Evolutionary conservation across 2,113 vertebrate genomes (phyloP).

Genomic region (Lipophrys pholis): DNA sequence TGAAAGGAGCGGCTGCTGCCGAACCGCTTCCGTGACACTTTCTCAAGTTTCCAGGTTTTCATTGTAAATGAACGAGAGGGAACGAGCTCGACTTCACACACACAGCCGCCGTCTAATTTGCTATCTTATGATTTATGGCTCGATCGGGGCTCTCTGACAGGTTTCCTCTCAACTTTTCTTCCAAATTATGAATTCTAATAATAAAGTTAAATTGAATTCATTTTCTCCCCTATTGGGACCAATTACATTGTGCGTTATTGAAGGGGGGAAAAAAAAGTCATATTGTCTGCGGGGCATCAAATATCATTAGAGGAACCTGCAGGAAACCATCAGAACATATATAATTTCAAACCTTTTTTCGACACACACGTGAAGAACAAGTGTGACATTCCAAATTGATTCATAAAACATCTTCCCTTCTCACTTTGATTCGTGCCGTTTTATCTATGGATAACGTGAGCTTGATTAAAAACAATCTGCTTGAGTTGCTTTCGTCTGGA

Average conservation of each 20-base stretch:
- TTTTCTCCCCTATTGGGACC: slow-evolving; percentile 73
- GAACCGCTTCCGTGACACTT: slow-evolving; percentile 26
- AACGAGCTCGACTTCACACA: slow-evolving; percentile 44
- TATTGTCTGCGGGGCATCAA: slow-evolving; percentile 60
- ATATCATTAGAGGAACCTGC: slow-evolving; percentile 57
- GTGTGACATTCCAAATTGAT: no score
- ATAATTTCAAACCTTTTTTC: background rate
- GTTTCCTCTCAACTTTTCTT: slow-evolving; percentile 51
- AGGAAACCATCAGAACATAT: slow-evolving; percentile 41
- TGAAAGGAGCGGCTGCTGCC: background rate
- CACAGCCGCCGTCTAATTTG: slow-evolving; percentile 61
- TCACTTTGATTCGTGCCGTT: no score
- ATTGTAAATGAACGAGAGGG: slow-evolving; percentile 55
- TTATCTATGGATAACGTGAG: no score
- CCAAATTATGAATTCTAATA: slow-evolving; percentile 69
- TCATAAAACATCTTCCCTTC: no score
- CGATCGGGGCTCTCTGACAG: slow-evolving; percentile 51
- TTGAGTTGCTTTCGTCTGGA: no score
- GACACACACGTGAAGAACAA: background rate
- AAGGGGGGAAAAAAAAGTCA: slow-evolving; percentile 21
- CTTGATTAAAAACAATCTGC: no score
- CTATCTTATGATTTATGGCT: slow-evolving; percentile 62
- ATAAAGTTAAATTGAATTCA: slow-evolving; percentile 75
- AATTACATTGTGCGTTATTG: slow-evolving; percentile 63
- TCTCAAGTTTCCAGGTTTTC: slow-evolving; percentile 44